These are phyloP conservation scores for Gadus chalcogrammus DNA, from an alignment of 2,113 vertebrate species.

Conservation along the genomic window DNA sequence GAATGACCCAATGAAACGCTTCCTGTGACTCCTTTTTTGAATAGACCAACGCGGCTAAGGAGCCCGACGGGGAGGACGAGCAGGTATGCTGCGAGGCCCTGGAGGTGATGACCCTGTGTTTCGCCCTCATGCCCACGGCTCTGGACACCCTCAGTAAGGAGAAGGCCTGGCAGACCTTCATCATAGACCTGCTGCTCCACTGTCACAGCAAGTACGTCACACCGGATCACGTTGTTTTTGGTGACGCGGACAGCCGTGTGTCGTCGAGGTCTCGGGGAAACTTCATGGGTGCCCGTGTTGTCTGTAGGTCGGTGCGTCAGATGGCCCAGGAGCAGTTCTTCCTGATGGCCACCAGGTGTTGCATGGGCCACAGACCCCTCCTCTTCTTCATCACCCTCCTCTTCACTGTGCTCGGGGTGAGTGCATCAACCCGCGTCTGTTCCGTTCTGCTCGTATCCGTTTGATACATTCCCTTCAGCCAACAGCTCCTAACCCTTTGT, in stretches of 20 bases:
- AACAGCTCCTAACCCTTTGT: not conserved
- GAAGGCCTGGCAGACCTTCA: conserved; percentile 98
- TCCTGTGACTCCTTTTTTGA: not conserved
- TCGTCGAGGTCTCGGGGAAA: not conserved
- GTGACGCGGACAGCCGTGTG: too few relatives aligned
- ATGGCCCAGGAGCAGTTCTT: conserved; percentile 99
- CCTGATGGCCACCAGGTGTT: conserved; percentile 97
- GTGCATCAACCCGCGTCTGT: conserved; percentile 26
- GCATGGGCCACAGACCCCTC: conserved; percentile 97
- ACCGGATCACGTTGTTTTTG: not conserved
- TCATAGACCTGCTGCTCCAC: conserved; percentile 95
- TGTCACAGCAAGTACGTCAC: conserved; percentile 96
- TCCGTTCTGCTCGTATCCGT: not conserved
- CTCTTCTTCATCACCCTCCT: conserved; percentile 98
- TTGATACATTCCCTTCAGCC: not conserved
- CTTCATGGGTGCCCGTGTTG: not conserved
- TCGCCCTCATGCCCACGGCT: conserved; percentile 95
- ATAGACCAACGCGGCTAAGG: conserved; percentile 93
- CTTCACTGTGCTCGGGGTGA: conserved; percentile 95
- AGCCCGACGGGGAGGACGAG: conserved; percentile 93
- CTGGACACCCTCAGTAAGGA: conserved; percentile 97
- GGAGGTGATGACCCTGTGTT: conserved; percentile 98
- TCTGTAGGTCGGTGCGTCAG: conserved; percentile 90
- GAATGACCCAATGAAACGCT: not conserved
- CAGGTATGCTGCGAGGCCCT: conserved; percentile 98